These are phyloP conservation scores for Crocuta crocuta DNA, from an alignment of 2,113 vertebrate species.

Conservation along the genomic window DNA sequence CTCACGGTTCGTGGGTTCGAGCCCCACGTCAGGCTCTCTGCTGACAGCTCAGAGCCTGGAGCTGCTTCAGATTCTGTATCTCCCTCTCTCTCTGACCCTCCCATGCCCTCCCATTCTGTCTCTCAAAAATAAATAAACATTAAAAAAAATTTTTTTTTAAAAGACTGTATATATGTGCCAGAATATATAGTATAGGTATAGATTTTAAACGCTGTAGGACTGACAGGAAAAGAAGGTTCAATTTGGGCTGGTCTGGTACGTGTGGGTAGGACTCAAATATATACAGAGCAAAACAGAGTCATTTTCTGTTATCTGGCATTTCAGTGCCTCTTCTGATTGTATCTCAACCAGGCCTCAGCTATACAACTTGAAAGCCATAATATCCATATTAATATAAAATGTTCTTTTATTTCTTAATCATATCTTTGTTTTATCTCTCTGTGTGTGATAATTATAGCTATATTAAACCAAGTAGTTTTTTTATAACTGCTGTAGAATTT, in stretches of 20 bases:
- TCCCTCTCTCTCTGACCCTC: too few species aligned
- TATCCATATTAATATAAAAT: neutral
- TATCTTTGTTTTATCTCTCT: neutral
- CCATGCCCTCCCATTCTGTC: too few species aligned
- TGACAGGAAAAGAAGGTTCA: slow-evolving; percentile 8
- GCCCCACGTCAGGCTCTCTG: too few species aligned
- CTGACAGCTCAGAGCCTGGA: too few species aligned
- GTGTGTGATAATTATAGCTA: neutral
- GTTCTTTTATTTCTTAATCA: neutral
- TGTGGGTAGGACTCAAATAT: neutral
- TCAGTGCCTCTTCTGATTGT: neutral
- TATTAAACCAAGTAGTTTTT: neutral
- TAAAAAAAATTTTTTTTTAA: too few species aligned
- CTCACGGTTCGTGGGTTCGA: too few species aligned
- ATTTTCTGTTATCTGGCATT: slow-evolving; percentile 35
- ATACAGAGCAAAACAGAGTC: neutral
- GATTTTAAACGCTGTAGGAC: neutral
- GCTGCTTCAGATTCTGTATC: too few species aligned
- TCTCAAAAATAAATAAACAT: too few species aligned
- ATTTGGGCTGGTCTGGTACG: neutral
- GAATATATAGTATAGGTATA: neutral
- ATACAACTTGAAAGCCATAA: neutral
- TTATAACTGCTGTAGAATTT: neutral
- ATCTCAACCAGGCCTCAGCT: neutral
- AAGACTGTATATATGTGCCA: neutral